These are phyloP conservation scores for Pollenia griseotomentosa DNA, from an alignment of 2,888 invertebrate species.

Conservation along the genomic window DNA sequence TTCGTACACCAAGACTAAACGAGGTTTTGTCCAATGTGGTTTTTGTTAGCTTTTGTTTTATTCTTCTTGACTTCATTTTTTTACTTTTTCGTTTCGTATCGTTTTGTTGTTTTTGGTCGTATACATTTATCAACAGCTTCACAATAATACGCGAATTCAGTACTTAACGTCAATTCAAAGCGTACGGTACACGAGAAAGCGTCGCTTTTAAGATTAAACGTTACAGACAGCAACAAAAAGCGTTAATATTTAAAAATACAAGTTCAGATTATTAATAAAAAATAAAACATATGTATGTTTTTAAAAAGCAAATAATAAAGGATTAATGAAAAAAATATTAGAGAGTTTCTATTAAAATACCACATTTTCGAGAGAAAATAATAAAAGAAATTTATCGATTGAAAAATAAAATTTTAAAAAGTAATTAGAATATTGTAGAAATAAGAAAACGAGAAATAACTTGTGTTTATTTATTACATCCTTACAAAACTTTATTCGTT, in stretches of 20 bases:
- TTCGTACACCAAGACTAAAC: not conserved
- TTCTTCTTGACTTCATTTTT: slow-evolving; percentile 1
- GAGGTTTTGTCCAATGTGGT: slow-evolving; percentile 15
- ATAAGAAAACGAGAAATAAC: not conserved
- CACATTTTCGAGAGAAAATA: not conserved
- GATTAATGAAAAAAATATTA: not conserved
- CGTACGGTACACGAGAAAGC: slow-evolving; percentile 71
- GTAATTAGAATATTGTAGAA: not conserved
- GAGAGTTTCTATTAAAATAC: not conserved
- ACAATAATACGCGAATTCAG: slow-evolving; percentile 77
- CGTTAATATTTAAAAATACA: slow-evolving; percentile 49
- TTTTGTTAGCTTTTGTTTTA: slow-evolving; percentile 4
- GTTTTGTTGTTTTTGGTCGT: slow-evolving; percentile 77
- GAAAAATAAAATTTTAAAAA: not conserved
- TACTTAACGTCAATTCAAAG: slow-evolving; percentile 78
- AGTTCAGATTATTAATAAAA: slow-evolving; percentile 3
- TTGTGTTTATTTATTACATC: not conserved
- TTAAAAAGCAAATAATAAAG: slow-evolving; percentile 7
- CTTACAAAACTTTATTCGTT: not conserved
- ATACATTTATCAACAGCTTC: slow-evolving; percentile 79
- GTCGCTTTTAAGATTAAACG: slow-evolving; percentile 30
- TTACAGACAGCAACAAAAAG: slow-evolving; percentile 21
- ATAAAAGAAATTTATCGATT: not conserved
- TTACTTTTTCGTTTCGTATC: slow-evolving; percentile 41
- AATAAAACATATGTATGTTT: not conserved